These are phyloP conservation scores for Blastomussa wellsi DNA, from an alignment of 92 coral and sea anemone species.

Conservation along the genomic window DNA sequence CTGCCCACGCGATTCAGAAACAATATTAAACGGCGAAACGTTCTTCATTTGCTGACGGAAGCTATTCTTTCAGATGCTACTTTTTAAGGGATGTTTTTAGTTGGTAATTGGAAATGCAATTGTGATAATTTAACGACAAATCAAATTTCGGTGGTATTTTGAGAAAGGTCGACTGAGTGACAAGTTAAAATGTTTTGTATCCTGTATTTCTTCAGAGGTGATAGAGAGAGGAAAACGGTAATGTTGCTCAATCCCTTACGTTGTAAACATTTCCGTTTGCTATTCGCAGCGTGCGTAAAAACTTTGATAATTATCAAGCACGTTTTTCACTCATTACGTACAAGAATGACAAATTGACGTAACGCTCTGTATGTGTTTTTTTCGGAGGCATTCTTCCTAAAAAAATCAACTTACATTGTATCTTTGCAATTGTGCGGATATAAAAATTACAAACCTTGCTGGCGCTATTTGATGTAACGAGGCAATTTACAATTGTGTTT, in stretches of 20 bases:
- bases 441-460: background rate
- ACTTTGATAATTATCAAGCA: background rate
- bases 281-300: slow-evolving; percentile 2
- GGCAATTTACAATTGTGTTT: background rate
- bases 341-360: slow-evolving; percentile 20
- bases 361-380: background rate
- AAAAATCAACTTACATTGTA: background rate
- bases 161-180: background rate
- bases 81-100: background rate
- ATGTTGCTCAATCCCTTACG: slow-evolving; percentile 9
- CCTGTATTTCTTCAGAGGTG: background rate
- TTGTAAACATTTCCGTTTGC: slow-evolving; percentile 18
- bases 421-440: background rate
- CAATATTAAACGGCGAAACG: background rate
- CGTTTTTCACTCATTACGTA: background rate
- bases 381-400: slow-evolving; percentile 6
- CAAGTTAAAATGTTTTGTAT: background rate
- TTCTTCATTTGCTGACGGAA: slow-evolving; percentile 21
- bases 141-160: background rate
- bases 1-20: slow-evolving; percentile 27
- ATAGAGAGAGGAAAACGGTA: background rate
- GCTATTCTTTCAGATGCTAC: background rate
- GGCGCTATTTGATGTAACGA: background rate
- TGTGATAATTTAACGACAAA: background rate
- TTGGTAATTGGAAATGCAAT: background rate